A percentile compares a stretch with the other conserved stretches of the same genome.
Evolutionary conservation across 2,888 invertebrate species (phyloP).

Genomic region (Drosophila putrida): DNA sequence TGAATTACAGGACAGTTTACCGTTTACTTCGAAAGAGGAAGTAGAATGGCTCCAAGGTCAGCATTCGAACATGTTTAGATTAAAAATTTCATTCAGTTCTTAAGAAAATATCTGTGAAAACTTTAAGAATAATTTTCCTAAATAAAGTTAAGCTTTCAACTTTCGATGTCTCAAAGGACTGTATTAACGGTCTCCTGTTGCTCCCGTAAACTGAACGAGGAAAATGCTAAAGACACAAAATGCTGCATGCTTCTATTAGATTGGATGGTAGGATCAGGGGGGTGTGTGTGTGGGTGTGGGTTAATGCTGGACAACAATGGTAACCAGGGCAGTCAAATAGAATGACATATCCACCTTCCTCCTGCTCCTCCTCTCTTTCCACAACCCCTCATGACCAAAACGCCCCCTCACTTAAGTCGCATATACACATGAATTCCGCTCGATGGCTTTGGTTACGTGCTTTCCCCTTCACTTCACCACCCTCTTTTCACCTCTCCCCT

Average conservation of each 20-base stretch:
- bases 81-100: neutral
- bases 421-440: conserved; percentile 62
- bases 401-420: conserved; percentile 40
- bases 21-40: too few species aligned
- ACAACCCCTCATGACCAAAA: neutral
- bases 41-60: too few species aligned
- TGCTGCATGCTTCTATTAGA: conserved; percentile 19
- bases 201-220: neutral
- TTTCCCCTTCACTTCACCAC: conserved; percentile 32
- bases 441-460: conserved; percentile 58
- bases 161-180: neutral
- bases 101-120: neutral
- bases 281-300: neutral
- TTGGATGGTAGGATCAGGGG: neutral
- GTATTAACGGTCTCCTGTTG: conserved; percentile 31
- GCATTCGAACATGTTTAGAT: neutral
- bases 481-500: neutral
- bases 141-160: conserved; percentile 5
- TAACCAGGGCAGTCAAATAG: conserved; percentile 69
- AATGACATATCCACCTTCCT: conserved; percentile 47
- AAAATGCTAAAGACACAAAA: conserved; percentile 11
- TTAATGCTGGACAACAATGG: conserved; percentile 60
- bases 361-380: neutral
- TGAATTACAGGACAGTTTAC: too few species aligned
- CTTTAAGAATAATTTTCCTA: neutral